Evolutionary conservation across 2,888 invertebrate genomes (phyloP).

Genomic region (Dromius quadrimaculatus): DNA sequence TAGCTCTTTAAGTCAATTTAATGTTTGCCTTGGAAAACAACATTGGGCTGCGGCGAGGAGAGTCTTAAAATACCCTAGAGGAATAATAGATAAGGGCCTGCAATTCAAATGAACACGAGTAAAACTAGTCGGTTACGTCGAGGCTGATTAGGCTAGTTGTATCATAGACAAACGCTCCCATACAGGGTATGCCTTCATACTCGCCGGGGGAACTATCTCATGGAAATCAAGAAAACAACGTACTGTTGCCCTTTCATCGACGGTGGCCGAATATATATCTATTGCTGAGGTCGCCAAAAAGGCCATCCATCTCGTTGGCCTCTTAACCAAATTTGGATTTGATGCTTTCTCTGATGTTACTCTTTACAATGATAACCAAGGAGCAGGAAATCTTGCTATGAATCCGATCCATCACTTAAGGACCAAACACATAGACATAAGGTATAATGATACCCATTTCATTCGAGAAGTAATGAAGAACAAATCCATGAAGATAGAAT

Average conservation of each 20-base stretch:
- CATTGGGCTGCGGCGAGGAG: conserved; percentile 39
- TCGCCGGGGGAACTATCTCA: conserved; percentile 43
- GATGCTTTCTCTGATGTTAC: background rate
- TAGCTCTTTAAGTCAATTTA: conserved; percentile 53
- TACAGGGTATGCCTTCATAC: conserved; percentile 41
- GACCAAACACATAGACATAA: conserved; percentile 54
- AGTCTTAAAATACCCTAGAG: conserved; percentile 50
- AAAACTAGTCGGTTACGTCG: conserved; percentile 40
- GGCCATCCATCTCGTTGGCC: conserved; percentile 38
- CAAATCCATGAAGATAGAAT: conserved; percentile 37
- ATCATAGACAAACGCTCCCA: background rate
- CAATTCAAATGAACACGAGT: background rate
- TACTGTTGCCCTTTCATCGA: conserved; percentile 41
- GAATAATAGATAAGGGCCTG: background rate
- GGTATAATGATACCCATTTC: conserved; percentile 54
- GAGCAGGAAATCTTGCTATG: conserved; percentile 48
- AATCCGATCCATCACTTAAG: conserved; percentile 53
- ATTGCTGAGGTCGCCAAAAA: conserved; percentile 8
- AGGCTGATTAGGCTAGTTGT: conserved; percentile 50
- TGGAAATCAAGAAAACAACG: conserved; percentile 54
- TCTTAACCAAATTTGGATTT: conserved; percentile 51
- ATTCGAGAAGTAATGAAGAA: conserved; percentile 46
- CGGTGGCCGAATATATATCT: background rate
- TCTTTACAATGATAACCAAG: conserved; percentile 53
- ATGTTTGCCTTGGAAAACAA: conserved; percentile 1